phyloP scores from a whole-genome alignment of 2,113 vertebrate genomes.

The Synchiropus splendidus region DNA sequence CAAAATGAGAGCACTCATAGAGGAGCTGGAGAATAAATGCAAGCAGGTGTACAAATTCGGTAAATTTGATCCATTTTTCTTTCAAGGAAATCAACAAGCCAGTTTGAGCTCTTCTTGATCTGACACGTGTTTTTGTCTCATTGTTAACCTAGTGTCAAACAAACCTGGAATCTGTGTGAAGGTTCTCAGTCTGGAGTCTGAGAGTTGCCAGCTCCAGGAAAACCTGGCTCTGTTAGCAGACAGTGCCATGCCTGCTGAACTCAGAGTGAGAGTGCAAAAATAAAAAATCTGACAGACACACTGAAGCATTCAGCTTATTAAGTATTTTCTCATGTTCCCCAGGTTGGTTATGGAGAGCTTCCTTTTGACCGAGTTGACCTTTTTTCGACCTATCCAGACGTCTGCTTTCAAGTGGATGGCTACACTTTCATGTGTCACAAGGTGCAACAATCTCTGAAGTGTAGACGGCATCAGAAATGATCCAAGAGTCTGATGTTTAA shows the following conservation, averaged over 20 bases:
- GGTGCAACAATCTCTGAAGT: conserved; percentile 64
- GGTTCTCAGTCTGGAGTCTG: conserved; percentile 84
- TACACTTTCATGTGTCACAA: conserved; percentile 90
- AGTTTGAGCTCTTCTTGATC: not conserved
- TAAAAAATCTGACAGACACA: not conserved
- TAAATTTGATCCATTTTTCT: conserved; percentile 44
- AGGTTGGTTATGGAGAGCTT: conserved; percentile 91
- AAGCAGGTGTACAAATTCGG: conserved; percentile 91
- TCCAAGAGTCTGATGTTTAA: not conserved
- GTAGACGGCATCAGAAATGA: no score
- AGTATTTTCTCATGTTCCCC: conserved; percentile 1
- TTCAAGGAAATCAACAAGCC: not conserved
- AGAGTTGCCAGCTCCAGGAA: conserved; percentile 77
- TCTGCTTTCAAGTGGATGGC: conserved; percentile 82
- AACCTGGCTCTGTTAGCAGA: conserved; percentile 85
- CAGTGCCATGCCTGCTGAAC: conserved; percentile 79
- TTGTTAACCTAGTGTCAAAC: conserved; percentile 72
- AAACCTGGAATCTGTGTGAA: conserved; percentile 94
- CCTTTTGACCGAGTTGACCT: conserved; percentile 82
- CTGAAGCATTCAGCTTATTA: not conserved
- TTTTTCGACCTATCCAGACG: conserved; percentile 81
- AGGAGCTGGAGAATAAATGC: conserved; percentile 85
- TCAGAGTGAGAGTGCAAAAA: conserved; percentile 66
- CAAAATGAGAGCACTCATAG: conserved; percentile 80
- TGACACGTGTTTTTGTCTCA: not conserved